phyloP scores from a whole-genome alignment of 2,888 invertebrate species.

The Exocentrus adspersus region DNA sequence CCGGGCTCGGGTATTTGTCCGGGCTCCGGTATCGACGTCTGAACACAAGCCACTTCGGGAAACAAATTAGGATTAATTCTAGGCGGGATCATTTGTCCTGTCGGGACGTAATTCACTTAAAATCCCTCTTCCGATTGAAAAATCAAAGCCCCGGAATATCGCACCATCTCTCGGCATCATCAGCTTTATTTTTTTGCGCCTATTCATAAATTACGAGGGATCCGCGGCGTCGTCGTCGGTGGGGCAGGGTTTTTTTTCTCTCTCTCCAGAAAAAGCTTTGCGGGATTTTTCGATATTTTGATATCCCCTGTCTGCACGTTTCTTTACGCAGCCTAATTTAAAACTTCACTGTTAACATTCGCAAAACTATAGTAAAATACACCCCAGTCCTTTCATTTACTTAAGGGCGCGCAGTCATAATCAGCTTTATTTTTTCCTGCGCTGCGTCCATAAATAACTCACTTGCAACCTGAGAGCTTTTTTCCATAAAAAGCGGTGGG shows the following conservation, averaged over 20 bases:
- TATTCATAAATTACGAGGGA: constrained; percentile 35
- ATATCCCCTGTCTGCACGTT: no score
- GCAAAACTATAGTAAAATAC: no score
- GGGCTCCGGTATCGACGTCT: neutral
- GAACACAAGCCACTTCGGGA: constrained; percentile 2
- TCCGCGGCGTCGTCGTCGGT: constrained; percentile 12
- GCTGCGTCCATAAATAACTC: constrained; percentile 32
- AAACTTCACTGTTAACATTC: no score
- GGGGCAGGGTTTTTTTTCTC: constrained; percentile 14
- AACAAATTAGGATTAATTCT: constrained; percentile 13
- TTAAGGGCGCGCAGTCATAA: no score
- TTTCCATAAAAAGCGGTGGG: constrained; percentile 39
- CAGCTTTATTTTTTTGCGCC: constrained; percentile 36
- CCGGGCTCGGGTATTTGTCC: neutral
- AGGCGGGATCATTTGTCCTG: constrained; percentile 12
- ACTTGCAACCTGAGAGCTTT: constrained; percentile 17
- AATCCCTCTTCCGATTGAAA: constrained; percentile 33
- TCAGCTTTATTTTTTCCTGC: constrained; percentile 40
- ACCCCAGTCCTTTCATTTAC: no score
- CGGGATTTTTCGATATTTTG: no score
- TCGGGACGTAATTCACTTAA: constrained; percentile 19
- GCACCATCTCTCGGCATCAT: constrained; percentile 35
- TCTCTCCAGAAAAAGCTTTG: constrained; percentile 32
- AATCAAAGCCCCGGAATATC: constrained; percentile 37
- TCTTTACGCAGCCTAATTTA: no score